Base-by-base conservation (phyloP, 1,140 invertebrate species). In the Dufourea novaeangliae region DNA sequence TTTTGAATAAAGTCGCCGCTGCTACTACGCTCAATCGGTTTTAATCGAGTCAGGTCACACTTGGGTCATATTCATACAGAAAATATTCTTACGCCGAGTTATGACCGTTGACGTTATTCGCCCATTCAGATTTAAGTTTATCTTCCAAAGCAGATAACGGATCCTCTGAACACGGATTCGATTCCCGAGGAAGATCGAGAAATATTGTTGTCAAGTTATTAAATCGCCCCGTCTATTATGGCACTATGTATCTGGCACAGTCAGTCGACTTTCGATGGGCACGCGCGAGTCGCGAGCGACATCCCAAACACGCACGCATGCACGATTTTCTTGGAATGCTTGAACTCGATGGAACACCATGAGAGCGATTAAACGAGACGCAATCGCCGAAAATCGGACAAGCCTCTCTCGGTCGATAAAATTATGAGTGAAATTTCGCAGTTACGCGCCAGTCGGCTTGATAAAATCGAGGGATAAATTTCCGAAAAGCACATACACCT, bases 61-160 rank as follows among this genome's bases (percentile, higher is more conserved):
- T 61, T 29, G 73, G 76, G 79, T 84, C 72, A 79, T 76, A 79
- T 79, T 84, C 56, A 62, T 85, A 77, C 68, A 79, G 63, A 80
- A 84, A 85, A 84, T 78, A 63, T 77, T 46, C 41, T 44, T 73
- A 61, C 34, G 74, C 80, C 70, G 52, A 57, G 77, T 78, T 56
- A 71, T n/a, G n/a, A 56, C 73, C 77, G 63, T 12, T 41, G 8
- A 46, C 17, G 29, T 52, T 61, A 59, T 37, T 46, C 69, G 44
- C 25, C n/a, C 54, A 27, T n/a, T 73, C 70, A n/a, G n/a, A n/a
- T 54, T 69, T 62, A 63, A 50, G 39, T 32, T 67, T 54, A 78
- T 76, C 63, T 67, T 68, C 32, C 44, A 25, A 44, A 67, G 46
- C 66, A 12, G 39, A 59, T 64, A 66, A 39, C 57, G 54, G n/a